Evolutionary conservation across 2,113 vertebrate genomes (phyloP).

Genomic region (Amphiprion percula): DNA sequence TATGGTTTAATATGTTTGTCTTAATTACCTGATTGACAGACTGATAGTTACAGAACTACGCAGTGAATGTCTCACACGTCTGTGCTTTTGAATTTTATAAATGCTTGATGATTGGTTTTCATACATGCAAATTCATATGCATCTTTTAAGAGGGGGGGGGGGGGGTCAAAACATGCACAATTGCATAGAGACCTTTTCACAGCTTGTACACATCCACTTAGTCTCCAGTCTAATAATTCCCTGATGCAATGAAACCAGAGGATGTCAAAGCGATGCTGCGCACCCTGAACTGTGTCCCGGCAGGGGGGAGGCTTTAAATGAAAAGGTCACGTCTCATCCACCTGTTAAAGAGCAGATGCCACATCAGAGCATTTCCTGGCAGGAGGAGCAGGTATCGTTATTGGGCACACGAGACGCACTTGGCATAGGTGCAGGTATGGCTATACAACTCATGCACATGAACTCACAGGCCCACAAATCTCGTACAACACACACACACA

Average conservation of each 20-base stretch:
- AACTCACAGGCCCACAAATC: slow-evolving; percentile 36
- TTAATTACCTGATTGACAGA: no score
- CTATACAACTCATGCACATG: slow-evolving; percentile 53
- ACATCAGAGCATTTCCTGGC: slow-evolving; percentile 77
- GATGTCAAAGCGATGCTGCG: slow-evolving; percentile 68
- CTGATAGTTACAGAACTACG: no score
- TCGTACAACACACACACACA: slow-evolving; percentile 41
- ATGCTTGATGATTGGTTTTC: background rate
- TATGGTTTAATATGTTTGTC: no score
- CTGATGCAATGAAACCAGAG: slow-evolving; percentile 65
- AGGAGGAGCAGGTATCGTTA: slow-evolving; percentile 61
- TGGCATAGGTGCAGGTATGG: slow-evolving; percentile 61
- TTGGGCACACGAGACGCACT: slow-evolving; percentile 63
- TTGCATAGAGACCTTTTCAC: slow-evolving; percentile 52
- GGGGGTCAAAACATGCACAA: slow-evolving; percentile 17
- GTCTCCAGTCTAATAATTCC: slow-evolving; percentile 61
- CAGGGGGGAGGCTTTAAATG: slow-evolving; percentile 66
- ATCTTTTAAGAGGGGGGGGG: background rate
- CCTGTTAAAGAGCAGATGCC: slow-evolving; percentile 82
- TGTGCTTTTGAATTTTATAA: background rate
- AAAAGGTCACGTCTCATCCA: slow-evolving; percentile 81
- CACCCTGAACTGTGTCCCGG: slow-evolving; percentile 63
- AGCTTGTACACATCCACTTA: slow-evolving; percentile 56
- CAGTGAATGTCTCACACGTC: background rate
- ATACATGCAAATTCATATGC: slow-evolving; percentile 24